phyloP scores from a whole-genome alignment of 2,888 invertebrate genomes.

The Chouioia cunea region DNA sequence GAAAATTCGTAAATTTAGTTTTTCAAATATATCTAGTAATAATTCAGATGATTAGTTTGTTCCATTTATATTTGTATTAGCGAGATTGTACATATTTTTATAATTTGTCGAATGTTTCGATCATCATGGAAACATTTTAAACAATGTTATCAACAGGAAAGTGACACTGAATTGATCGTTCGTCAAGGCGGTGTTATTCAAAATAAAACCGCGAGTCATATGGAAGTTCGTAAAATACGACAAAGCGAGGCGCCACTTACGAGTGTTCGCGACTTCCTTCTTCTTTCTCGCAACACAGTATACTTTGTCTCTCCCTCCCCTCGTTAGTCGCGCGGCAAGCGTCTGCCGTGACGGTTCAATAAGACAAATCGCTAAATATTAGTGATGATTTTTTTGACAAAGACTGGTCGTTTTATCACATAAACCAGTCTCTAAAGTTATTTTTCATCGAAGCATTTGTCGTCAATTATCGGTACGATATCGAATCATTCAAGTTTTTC shows the following conservation, averaged over 20 bases:
- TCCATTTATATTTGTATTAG: too few relatives aligned
- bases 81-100: too few relatives aligned
- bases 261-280: slow-evolving; percentile 3
- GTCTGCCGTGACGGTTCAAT: slow-evolving; percentile 41
- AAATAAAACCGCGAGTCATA: slow-evolving; percentile 31
- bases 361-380: not conserved
- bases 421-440: slow-evolving; percentile 24
- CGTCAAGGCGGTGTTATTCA: slow-evolving; percentile 25
- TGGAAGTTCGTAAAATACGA: not conserved
- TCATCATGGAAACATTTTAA: slow-evolving; percentile 2
- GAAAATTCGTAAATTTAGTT: too few relatives aligned
- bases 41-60: too few relatives aligned
- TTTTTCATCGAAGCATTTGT: not conserved
- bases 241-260: slow-evolving; percentile 35
- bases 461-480: slow-evolving; percentile 7
- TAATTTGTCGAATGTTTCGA: too few relatives aligned
- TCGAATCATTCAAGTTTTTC: not conserved
- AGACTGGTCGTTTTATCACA: slow-evolving; percentile 36
- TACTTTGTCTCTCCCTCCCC: slow-evolving; percentile 6
- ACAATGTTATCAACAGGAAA: not conserved
- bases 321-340: slow-evolving; percentile 49
- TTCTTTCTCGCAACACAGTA: not conserved
- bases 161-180: slow-evolving; percentile 9
- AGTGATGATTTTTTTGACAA: slow-evolving; percentile 31
- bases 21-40: too few relatives aligned